Percentiles rank a stretch among this genome's conserved stretches.
These are phyloP conservation scores for Patella pellucida DNA, from an alignment of 2,888 invertebrate genomes.

Conservation along the genomic window DNA sequence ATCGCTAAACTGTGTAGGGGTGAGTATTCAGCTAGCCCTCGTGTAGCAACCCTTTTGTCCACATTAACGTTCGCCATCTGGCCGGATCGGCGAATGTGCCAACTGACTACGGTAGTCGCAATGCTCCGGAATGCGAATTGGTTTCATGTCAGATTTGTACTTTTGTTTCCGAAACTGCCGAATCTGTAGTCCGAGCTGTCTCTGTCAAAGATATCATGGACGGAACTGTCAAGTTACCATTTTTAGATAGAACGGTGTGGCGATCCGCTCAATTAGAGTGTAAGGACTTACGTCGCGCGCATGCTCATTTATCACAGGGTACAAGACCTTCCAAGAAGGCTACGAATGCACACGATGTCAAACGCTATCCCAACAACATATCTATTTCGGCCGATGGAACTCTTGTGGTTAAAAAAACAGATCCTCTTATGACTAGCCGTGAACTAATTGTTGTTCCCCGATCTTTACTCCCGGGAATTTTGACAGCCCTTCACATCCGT, in stretches of 20 bases:
- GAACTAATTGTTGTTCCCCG: constrained; percentile 45
- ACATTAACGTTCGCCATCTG: constrained; percentile 24
- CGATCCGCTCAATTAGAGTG: constrained; percentile 31
- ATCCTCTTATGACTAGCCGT: constrained; percentile 24
- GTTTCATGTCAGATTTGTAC: constrained; percentile 26
- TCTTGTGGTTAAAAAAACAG: no score
- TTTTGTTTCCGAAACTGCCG: not conserved
- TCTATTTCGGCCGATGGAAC: no score
- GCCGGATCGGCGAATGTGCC: constrained; percentile 25
- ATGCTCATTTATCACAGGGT: constrained; percentile 35
- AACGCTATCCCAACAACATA: no score
- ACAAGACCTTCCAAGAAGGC: constrained; percentile 22
- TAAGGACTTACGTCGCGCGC: constrained; percentile 32
- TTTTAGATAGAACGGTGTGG: constrained; percentile 31
- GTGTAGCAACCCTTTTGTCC: constrained; percentile 30
- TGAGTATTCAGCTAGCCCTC: constrained; percentile 37
- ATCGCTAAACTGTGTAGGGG: constrained; percentile 32
- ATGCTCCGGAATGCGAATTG: constrained; percentile 30
- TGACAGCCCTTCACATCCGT: constrained; percentile 37
- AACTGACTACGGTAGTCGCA: constrained; percentile 33
- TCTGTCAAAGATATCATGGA: constrained; percentile 21
- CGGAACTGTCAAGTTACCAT: no score
- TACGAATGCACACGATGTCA: not conserved
- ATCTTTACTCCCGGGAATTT: constrained; percentile 34
- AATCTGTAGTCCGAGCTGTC: constrained; percentile 26